A percentile compares a stretch with the other conserved stretches of the same genome.
Conservation (phyloP, 2,888 invertebrate genomes). For the Eupithecia pulchellata region DNA sequence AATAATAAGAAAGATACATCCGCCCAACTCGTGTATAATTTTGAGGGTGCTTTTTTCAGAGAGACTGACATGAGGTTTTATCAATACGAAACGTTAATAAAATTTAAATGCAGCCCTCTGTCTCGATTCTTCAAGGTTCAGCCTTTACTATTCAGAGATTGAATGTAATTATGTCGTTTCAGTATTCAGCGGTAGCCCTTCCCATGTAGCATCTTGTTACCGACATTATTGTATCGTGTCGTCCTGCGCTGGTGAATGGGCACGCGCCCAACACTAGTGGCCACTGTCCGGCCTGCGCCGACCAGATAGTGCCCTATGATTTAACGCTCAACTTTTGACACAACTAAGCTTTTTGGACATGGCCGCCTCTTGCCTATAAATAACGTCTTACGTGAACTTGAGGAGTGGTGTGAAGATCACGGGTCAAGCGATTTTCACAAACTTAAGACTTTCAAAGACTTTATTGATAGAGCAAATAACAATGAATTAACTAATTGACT, state of each 20-base stretch:
- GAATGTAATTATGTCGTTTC: too few relatives aligned
- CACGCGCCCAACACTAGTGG: conserved; percentile 64
- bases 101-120: background rate
- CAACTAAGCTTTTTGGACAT: conserved; percentile 86
- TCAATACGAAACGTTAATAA: too few relatives aligned
- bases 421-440: conserved; percentile 50
- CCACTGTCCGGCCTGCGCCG: conserved; percentile 87
- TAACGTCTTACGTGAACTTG: conserved; percentile 82
- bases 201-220: background rate
- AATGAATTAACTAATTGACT: too few relatives aligned
- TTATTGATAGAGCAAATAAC: background rate
- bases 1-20: too few relatives aligned
- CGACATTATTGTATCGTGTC: conserved; percentile 17
- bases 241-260: conserved; percentile 54
- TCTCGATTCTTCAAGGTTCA: background rate
- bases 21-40: background rate
- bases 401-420: conserved; percentile 57
- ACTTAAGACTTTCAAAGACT: background rate
- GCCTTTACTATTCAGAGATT: too few relatives aligned
- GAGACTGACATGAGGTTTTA: too few relatives aligned
- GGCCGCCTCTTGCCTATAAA: conserved; percentile 80
- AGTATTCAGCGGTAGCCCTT: background rate
- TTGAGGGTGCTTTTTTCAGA: background rate
- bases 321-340: conserved; percentile 89
- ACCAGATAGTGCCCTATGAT: conserved; percentile 88